These are phyloP conservation scores for Hoplias malabaricus DNA, from an alignment of 2,113 vertebrate species.

Conservation along the genomic window DNA sequence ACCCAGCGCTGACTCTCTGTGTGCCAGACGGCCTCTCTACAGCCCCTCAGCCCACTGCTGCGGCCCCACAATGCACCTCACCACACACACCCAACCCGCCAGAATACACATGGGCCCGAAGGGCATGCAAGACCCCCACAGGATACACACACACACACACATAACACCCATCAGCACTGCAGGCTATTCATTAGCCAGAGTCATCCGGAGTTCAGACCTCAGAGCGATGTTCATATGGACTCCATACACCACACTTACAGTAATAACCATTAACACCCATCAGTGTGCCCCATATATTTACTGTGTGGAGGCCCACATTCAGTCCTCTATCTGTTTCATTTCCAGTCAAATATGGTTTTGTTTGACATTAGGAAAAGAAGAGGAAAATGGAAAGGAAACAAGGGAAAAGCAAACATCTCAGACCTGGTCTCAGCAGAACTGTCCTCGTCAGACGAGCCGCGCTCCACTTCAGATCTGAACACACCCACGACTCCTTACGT, in stretches of 20 bases:
- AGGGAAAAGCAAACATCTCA: too few relatives aligned
- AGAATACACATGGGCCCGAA: conserved; percentile 77
- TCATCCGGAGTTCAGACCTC: conserved; percentile 29
- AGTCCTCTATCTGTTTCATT: too few relatives aligned
- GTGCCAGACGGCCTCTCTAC: conserved; percentile 80
- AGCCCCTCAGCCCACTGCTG: conserved; percentile 76
- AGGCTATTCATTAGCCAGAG: conserved; percentile 35
- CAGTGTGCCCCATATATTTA: too few relatives aligned
- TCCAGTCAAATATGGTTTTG: too few relatives aligned
- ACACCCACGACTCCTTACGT: too few relatives aligned
- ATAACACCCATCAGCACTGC: conserved; percentile 16
- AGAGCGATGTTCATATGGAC: background rate
- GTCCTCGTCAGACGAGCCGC: too few relatives aligned
- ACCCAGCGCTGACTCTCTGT: conserved; percentile 67
- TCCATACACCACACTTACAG: background rate
- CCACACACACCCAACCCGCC: conserved; percentile 59
- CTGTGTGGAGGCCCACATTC: too few relatives aligned
- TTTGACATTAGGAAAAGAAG: too few relatives aligned
- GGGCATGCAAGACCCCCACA: conserved; percentile 76
- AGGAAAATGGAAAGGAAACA: too few relatives aligned
- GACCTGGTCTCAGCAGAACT: too few relatives aligned
- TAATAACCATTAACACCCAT: too few relatives aligned
- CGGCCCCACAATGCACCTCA: conserved; percentile 49
- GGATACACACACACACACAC: conserved; percentile 60
- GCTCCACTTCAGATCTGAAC: too few relatives aligned